Evolutionary conservation across 1,140 invertebrate genomes (phyloP).

Genomic region (Drosophila nasuta): DNA sequence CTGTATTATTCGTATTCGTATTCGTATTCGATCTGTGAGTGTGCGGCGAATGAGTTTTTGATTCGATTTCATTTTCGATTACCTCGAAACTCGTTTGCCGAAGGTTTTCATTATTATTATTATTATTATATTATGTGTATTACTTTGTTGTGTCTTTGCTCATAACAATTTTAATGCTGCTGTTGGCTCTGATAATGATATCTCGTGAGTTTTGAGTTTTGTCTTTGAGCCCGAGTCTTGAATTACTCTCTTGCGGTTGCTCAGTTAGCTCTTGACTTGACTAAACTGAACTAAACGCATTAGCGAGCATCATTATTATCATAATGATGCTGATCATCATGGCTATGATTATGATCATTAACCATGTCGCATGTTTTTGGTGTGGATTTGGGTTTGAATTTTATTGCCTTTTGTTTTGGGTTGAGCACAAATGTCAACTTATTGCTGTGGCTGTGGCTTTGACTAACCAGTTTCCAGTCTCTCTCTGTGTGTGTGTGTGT

Average conservation of each 20-base stretch:
- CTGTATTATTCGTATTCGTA: constrained; percentile 12
- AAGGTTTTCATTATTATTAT: constrained; percentile 33
- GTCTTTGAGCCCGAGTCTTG: constrained; percentile 31
- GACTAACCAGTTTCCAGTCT: constrained; percentile 33
- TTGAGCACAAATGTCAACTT: constrained; percentile 37
- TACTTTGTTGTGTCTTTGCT: constrained; percentile 31
- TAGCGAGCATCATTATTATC: not conserved
- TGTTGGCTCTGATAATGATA: constrained; percentile 3
- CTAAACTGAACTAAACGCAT: constrained; percentile 4
- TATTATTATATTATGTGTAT: constrained; percentile 6
- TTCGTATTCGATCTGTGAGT: constrained; percentile 6
- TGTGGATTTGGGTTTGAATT: constrained; percentile 23
- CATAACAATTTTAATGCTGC: constrained; percentile 4
- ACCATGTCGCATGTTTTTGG: not conserved
- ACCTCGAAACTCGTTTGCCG: constrained; percentile 24
- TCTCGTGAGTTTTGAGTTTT: not conserved
- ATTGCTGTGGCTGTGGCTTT: constrained; percentile 2
- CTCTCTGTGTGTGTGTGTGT: not conserved
- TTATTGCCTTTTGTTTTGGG: constrained; percentile 21
- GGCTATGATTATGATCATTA: not conserved
- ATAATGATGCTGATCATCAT: not conserved
- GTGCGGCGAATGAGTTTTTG: not conserved
- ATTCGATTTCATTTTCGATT: constrained; percentile 42
- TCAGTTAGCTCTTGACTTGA: not conserved
- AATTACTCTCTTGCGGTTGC: constrained; percentile 40